Base-by-base conservation (phyloP, 2,797 vertebrate species). In the Dryobates pubescens region DNA sequence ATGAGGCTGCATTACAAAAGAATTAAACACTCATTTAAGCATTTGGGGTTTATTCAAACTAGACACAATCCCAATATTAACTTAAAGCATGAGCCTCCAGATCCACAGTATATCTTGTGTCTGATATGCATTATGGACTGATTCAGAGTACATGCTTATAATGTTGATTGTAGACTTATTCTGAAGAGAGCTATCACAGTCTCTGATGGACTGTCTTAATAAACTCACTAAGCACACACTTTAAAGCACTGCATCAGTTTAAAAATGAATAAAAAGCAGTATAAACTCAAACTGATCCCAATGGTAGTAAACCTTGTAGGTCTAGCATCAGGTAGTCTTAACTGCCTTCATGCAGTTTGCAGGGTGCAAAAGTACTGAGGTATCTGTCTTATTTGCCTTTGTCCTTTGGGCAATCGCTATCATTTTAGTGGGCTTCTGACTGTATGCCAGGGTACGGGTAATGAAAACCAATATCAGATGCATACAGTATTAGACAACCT, bases 391-490 rank as follows among this genome's bases (percentile, higher is more conserved):
- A 75, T 34, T 95, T 95, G 63, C 43, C 81, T 95, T 89, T 94
- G 53, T 67, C 82, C 82, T 90, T 92, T 94, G 78, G 88, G 82
- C 90, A 93, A 93, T 93, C 91, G 65, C 64, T 58, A 79, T 70
- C 59, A 89, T 91, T 96, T 96, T 73, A 88, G 81, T 81, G 83
- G 93, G 74, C 67, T 92, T 92, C 62, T 89, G 78, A 82, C 88
- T 93, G 79, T 90, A 84, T 83, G 89, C 76, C 74, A 91, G 73
- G 74, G 88, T 80, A 88, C 84, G 83, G 64, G 86, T 93, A 95
- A 96, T 95, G 94, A 96, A 96, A 95, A 89, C 45, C 94, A 93
- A 45, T 96, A 96, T 93, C 91, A 93, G 91, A 96, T 94, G 93
- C 93, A 92, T 86, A 86, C 63, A 90, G 27, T 84, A 90, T 94